Evolutionary conservation across 2,113 vertebrate species (phyloP).

Genomic region (Pseudorectes ferrugineus): DNA sequence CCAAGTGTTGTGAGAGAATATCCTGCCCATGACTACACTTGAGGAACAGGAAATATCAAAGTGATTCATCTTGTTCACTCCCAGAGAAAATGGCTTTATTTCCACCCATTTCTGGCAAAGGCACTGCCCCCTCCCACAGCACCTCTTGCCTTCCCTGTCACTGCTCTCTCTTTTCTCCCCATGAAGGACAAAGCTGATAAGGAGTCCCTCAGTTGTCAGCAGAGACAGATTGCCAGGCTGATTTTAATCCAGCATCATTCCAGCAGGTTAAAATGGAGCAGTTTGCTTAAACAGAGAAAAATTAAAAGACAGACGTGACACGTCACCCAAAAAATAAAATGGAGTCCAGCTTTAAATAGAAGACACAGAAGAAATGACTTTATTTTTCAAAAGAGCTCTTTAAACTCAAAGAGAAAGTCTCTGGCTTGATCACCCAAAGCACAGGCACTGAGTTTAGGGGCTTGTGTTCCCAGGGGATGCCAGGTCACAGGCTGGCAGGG

Average conservation of each 20-base stretch:
- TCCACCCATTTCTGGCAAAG: neutral
- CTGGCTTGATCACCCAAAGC: neutral
- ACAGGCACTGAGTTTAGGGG: neutral
- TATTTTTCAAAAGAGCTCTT: neutral
- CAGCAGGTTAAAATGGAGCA: neutral
- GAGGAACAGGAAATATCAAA: neutral
- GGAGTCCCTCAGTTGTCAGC: neutral
- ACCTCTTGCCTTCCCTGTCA: neutral
- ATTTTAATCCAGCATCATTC: neutral
- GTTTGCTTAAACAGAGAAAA: neutral
- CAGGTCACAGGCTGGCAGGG: fast-evolving
- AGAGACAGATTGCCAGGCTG: neutral
- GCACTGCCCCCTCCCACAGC: neutral
- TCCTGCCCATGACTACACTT: neutral
- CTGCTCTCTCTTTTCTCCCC: neutral
- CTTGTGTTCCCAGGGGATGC: fast-evolving
- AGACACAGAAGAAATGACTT: neutral
- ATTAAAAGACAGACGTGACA: neutral
- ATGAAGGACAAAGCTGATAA: neutral
- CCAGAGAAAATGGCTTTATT: neutral
- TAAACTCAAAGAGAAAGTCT: neutral
- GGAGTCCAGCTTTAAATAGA: neutral
- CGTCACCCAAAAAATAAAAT: neutral
- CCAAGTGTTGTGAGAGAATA: neutral
- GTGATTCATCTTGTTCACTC: neutral